Evolutionary conservation across 2,888 invertebrate genomes (phyloP), one percentile per base, ranked within the genome.

Genomic region (Hyposoter didymator): DNA sequence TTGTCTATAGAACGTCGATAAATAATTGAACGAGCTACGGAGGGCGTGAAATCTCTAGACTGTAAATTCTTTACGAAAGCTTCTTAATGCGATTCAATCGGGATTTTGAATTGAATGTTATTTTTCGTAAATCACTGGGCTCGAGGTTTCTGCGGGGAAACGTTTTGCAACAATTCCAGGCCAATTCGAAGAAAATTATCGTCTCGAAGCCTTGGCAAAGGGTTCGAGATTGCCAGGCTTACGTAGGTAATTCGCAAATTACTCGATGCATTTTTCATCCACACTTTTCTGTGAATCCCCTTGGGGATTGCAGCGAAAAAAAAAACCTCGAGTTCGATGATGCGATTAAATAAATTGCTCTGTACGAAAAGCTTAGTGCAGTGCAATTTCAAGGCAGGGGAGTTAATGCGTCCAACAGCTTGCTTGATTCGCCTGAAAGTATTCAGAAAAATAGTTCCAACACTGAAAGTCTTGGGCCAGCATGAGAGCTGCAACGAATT

Each of bases 311-410:
- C 4, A 28, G 22, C 39, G 28, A 19, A 32, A 64, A 64, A 64
- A 64, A 35, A 66, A 49, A 66, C 4, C 52, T 49, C 55, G 49
- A n/a, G 52, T 7, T 55, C 17, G 35, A 76, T 66, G 22, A 62
- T 62, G 72, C 67, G 8, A 47, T 64, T 83, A 64, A 78, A 66
- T 69, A 67, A 74, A 74, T 78, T 79, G 67, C 59, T 64, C 28
- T 52, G 22, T 12, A 1, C 14, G 59, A 45, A 19, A 8, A 72
- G 35, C 7, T 78, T 22, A 1, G 62, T 59, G 12, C 43, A 3
- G 45, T 45, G n/a, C 12, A 55, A 83, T 82, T 72, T 45, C 12
- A n/a, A 43, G 39, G 59, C 59, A 28, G 28, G 59, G 14, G 28
- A 59, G 59, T 14, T 59, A 14, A 59, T 59, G 28, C 59, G 28